These are phyloP conservation scores for Thecocarcelia acutangulata DNA, from an alignment of 2,888 invertebrate species.

Conservation along the genomic window DNA sequence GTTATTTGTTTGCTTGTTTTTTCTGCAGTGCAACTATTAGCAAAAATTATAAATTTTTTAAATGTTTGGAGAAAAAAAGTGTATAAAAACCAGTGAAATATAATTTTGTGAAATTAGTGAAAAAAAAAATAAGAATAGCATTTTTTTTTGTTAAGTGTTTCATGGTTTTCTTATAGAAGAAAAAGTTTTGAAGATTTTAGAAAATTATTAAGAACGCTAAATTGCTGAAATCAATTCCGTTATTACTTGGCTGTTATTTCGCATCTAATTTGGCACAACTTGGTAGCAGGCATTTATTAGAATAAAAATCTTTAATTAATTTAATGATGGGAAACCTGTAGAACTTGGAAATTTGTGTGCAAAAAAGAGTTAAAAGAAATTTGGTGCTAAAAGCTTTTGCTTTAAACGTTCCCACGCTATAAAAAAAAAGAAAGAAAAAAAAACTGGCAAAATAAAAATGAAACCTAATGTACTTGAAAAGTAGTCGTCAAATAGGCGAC, in stretches of 20 bases:
- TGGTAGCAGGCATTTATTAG: neutral
- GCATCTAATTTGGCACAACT: neutral
- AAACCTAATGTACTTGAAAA: no score
- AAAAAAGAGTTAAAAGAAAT: no score
- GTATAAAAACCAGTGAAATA: slow-evolving; percentile 55
- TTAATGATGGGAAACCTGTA: slow-evolving; percentile 15
- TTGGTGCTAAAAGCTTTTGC: no score
- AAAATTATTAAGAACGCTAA: neutral
- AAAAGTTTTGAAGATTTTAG: neutral
- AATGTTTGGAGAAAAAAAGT: slow-evolving; percentile 25
- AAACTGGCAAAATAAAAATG: no score
- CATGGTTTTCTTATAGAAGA: neutral
- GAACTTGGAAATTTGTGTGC: neutral
- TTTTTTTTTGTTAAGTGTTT: slow-evolving; percentile 4
- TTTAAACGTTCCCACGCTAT: no score
- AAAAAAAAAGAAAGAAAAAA: no score
- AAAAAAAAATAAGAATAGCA: slow-evolving; percentile 11
- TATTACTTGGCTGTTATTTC: neutral
- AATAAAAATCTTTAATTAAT: neutral
- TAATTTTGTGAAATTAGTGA: slow-evolving; percentile 61
- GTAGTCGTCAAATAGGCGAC: no score
- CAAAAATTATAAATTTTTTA: slow-evolving; percentile 10
- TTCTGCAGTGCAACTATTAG: neutral
- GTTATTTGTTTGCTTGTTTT: neutral
- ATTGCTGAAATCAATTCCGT: neutral